Base-by-base conservation (phyloP, 2,888 invertebrate species). In the Leucozona laternaria region DNA sequence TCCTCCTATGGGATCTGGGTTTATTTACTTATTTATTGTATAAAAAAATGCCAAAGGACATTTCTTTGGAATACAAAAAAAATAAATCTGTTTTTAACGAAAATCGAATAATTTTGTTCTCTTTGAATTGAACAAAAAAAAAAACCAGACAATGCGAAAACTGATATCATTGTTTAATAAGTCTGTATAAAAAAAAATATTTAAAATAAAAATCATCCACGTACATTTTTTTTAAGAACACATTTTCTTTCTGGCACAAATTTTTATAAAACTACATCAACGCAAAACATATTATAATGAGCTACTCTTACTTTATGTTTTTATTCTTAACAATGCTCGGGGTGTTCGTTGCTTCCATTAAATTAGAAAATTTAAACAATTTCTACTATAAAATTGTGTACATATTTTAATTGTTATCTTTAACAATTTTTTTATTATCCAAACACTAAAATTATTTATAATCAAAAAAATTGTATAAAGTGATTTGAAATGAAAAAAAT, bases 1-100 rank as follows among this genome's bases (percentile, higher is more conserved):
- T 55, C 22, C 20, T 53, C 48, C 53, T 20, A 13, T n/a, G n/a
- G 6, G 8, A 15, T 58, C 34, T 17, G 17, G 45, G 34, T 66
- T 68, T 80, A 55, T 75, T 60, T 68, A 60, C 60, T 45, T 80
- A 43, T 70, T 37, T 58, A 25, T 75, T 68, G 43, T 60, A 50
- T 68, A 34, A 62, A 70, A 70, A 70, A 60, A 53, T 75, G 68
- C 53, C 53, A 80, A 60, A 53, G 80, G 68, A 68, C 70, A 68
- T 68, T 60, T 45, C 28, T 70, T 40, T 40, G 60, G 37, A 68
- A 73, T 66, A 43, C 58, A 72, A 25, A 15, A 13, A n/a, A 28
- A 45, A 28, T 5, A 53, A 6, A 77, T 15, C 53, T 25, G 8
- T 22, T 60, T 60, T 15, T 40, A 34, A 5, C 53, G 60, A 37